Evolutionary conservation across 2,113 vertebrate species (phyloP), one percentile per base, ranked within the genome.

Genomic region (Epinephelus moara): DNA sequence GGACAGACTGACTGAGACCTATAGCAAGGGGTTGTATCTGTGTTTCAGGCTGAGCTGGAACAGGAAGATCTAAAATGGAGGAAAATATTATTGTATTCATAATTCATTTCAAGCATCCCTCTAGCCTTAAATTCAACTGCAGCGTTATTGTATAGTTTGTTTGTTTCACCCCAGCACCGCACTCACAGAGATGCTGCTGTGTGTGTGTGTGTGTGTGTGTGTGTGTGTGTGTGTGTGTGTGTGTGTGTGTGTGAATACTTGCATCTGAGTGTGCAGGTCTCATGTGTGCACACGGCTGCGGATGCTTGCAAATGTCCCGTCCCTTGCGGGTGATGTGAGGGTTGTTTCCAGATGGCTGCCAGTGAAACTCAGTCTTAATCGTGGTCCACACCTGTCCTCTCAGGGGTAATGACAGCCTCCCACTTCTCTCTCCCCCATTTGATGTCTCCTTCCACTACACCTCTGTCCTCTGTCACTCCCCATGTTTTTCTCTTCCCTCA

Each of bases 271-370:
- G 75, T 73, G 50, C 42, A 56, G 70, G 69, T 68, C 63, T 84
- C 81, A 62, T 40, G 59, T 87, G 75, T 62, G 60, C 57, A 50
- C 42, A 63, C 15, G 67, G 67, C 66, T 74, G 75, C 68, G 84
- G 67, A 70, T 78, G 85, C 37, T 71, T 86, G 88, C 75, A 91
- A 91, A 90, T 89, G 87, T 93, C 81, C 81, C 12, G 56, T 93
- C 91, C 91, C 87, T 88, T 37, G 78, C 37, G 88, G 81, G 82
- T 84, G 84, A 89, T 80, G 78, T n/a, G 86, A 71, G 75, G 62
- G 75, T 79, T 78, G 83, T 92, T 94, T 94, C 91, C 94, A 94
- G 93, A 93, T 95, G 93, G 91, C 90, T 93, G 86, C 91, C 76
- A 70, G 87, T 78, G 86, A 88, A 88, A 67, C 85, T 89, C 91